Percentiles rank a stretch among this genome's conserved stretches.
These are phyloP conservation scores for Ceyx melanurus DNA, from an alignment of 2,113 vertebrate species.

Conservation along the genomic window DNA sequence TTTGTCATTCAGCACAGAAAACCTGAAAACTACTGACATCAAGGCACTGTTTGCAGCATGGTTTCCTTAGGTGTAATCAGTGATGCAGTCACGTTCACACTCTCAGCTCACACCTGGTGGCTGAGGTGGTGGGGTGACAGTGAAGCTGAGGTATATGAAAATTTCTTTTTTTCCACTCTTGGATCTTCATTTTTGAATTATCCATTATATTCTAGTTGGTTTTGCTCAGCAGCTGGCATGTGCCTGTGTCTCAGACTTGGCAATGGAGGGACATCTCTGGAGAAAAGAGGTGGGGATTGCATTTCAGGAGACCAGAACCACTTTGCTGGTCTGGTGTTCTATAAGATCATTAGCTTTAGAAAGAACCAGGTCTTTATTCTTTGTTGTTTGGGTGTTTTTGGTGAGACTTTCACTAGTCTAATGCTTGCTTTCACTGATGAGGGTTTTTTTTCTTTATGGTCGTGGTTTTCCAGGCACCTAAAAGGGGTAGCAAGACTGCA, in stretches of 20 bases:
- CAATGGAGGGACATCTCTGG: neutral
- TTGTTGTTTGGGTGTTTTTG: neutral
- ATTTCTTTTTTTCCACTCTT: neutral
- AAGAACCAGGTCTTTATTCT: neutral
- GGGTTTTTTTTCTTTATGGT: neutral
- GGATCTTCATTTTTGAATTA: neutral
- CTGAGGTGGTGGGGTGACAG: neutral
- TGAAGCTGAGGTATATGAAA: neutral
- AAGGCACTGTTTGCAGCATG: neutral
- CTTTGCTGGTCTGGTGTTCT: neutral
- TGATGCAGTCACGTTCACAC: neutral
- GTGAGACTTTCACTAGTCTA: neutral
- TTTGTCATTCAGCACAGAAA: conserved; percentile 19
- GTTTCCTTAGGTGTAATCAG: neutral
- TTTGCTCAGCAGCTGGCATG: neutral
- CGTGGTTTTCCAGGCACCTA: neutral
- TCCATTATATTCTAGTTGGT: too few relatives aligned
- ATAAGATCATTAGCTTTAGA: neutral
- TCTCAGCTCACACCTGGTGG: neutral
- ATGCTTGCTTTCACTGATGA: neutral
- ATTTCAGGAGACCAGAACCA: neutral
- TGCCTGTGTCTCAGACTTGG: neutral
- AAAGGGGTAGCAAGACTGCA: neutral
- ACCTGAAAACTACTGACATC: conserved; percentile 5
- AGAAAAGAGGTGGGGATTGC: neutral